These are phyloP conservation scores for Zelleria hepariella DNA, from an alignment of 2,888 invertebrate species.

Conservation along the genomic window DNA sequence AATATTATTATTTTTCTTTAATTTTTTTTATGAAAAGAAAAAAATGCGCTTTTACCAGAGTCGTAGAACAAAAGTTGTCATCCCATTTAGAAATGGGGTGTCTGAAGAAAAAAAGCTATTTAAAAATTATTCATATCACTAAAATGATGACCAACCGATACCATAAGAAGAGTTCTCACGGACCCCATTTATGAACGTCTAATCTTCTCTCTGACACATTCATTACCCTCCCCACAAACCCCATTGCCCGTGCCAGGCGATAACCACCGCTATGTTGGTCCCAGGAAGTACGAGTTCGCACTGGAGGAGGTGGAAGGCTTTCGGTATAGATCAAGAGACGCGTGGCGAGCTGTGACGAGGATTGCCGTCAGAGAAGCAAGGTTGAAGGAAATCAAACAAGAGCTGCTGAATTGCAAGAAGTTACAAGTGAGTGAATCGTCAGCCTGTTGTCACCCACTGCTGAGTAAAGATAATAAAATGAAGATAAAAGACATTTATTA, in stretches of 20 bases:
- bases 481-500: too few species aligned
- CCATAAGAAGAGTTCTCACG: neutral
- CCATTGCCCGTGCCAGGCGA: neutral
- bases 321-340: conserved; percentile 94
- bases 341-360: conserved; percentile 93
- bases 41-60: too few species aligned
- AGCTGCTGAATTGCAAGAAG: conserved; percentile 93
- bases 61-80: too few species aligned
- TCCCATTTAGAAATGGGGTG: too few species aligned
- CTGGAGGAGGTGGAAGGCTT: conserved; percentile 97
- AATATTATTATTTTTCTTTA: too few species aligned
- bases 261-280: conserved; percentile 17
- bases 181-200: conserved; percentile 19
- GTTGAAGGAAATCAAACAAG: conserved; percentile 94
- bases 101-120: too few species aligned
- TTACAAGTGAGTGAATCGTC: conserved; percentile 79
- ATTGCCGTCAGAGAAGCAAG: conserved; percentile 95
- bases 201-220: conserved; percentile 61
- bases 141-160: neutral
- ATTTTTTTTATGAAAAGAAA: too few species aligned
- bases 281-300: conserved; percentile 92
- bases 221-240: neutral
- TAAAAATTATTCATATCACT: too few species aligned
- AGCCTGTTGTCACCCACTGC: too few species aligned
- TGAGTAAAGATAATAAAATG: too few species aligned